Evolutionary conservation across 2,113 vertebrate species (phyloP).

Genomic region (Litocranius walleri): DNA sequence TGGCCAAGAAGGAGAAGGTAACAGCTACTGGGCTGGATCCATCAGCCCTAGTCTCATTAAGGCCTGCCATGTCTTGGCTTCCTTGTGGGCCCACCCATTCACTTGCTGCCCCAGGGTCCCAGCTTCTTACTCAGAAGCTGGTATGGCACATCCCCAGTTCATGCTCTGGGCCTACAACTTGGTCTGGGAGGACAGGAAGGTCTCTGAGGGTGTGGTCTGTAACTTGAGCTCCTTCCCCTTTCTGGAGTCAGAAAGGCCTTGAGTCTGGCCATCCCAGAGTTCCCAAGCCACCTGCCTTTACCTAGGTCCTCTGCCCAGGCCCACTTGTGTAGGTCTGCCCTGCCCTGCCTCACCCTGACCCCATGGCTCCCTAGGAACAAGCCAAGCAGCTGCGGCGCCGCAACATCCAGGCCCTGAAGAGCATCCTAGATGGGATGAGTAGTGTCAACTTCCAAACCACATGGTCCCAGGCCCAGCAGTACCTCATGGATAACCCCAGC

Average conservation of each 20-base stretch:
- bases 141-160: not conserved
- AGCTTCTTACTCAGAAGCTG: not conserved
- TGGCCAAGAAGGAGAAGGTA: slow-evolving; percentile 84
- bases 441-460: slow-evolving; percentile 83
- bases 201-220: not conserved
- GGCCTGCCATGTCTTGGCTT: not conserved
- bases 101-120: not conserved
- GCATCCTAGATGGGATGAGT: slow-evolving; percentile 82
- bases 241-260: not conserved
- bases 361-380: slow-evolving; percentile 74
- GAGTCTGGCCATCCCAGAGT: not conserved
- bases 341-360: not conserved
- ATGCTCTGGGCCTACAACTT: not conserved
- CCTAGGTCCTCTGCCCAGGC: not conserved
- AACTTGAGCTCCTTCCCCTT: not conserved
- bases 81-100: not conserved
- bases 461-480: slow-evolving; percentile 83
- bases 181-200: not conserved
- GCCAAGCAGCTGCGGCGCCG: slow-evolving; percentile 82
- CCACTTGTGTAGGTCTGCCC: not conserved
- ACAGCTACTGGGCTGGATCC: not conserved
- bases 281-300: not conserved
- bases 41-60: not conserved
- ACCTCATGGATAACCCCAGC: slow-evolving; percentile 83
- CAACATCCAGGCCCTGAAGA: slow-evolving; percentile 83